phyloP scores from a whole-genome alignment of 2,113 vertebrate species.

The Takifugu flavidus region DNA sequence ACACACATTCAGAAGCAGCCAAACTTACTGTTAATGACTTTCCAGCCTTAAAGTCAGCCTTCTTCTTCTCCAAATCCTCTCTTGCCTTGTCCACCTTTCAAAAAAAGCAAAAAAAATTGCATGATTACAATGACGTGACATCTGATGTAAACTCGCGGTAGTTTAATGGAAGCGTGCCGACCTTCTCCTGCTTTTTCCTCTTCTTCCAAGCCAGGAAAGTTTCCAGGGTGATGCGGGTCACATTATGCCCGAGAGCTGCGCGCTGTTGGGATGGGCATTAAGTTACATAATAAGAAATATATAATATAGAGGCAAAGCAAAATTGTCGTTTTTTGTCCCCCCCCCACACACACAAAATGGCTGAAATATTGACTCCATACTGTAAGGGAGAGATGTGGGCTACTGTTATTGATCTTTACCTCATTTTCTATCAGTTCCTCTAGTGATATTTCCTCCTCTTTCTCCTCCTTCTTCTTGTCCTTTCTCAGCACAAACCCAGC shows the following conservation, averaged over 20 bases:
- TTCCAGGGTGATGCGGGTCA: conserved; percentile 97
- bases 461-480: conserved; percentile 96
- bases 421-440: conserved; percentile 98
- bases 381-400: background rate
- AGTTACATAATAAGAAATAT: no score
- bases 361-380: background rate
- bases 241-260: conserved; percentile 86
- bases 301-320: no score
- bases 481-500: conserved; percentile 95
- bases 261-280: conserved; percentile 70
- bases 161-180: conserved; percentile 2
- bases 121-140: background rate
- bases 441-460: conserved; percentile 92
- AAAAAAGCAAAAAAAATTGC: background rate
- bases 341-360: no score
- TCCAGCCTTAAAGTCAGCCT: conserved; percentile 96
- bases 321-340: no score
- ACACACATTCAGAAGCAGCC: background rate
- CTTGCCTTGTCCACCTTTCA: conserved; percentile 78
- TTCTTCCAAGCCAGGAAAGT: conserved; percentile 98
- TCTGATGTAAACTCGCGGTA: no score
- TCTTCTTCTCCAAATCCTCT: conserved; percentile 95
- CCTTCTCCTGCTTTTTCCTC: conserved; percentile 97
- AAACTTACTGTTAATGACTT: conserved; percentile 85
- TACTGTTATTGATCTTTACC: conserved; percentile 66